These are phyloP conservation scores for Phrixothrix hirtus DNA, from an alignment of 2,888 invertebrate species.

Conservation along the genomic window DNA sequence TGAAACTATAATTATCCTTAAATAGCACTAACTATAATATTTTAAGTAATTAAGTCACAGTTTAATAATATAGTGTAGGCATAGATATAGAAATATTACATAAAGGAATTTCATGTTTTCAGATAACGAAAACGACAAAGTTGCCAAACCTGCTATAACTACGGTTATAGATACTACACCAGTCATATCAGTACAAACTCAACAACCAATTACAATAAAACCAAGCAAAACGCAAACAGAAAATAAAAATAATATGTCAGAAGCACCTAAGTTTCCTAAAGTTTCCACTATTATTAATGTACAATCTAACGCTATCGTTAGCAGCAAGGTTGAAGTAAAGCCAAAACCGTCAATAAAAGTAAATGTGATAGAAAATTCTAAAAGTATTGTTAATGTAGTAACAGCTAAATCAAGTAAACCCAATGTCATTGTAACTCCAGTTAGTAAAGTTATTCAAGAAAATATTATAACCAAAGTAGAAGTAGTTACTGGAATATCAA, in stretches of 20 bases:
- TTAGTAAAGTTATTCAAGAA: slow-evolving; percentile 27
- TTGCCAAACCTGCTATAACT: slow-evolving; percentile 42
- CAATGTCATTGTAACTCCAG: slow-evolving; percentile 53
- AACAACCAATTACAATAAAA: slow-evolving; percentile 49
- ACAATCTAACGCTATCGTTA: slow-evolving; percentile 36
- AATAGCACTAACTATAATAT: too few relatives aligned
- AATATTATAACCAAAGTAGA: slow-evolving; percentile 53
- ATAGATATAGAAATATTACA: too few relatives aligned
- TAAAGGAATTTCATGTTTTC: too few relatives aligned
- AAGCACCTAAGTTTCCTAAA: slow-evolving; percentile 51
- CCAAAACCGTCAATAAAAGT: slow-evolving; percentile 57
- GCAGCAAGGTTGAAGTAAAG: slow-evolving; percentile 63
- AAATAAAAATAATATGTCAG: slow-evolving; percentile 57
- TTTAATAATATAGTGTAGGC: too few relatives aligned
- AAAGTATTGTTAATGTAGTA: slow-evolving; percentile 44
- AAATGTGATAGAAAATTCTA: slow-evolving; percentile 45
- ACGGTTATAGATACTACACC: slow-evolving; percentile 52
- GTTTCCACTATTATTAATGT: slow-evolving; percentile 47
- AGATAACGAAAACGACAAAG: slow-evolving; percentile 33
- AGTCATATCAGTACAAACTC: slow-evolving; percentile 28
- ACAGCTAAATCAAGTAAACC: slow-evolving; percentile 53
- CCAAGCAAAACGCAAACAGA: slow-evolving; percentile 55
- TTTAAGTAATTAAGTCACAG: too few relatives aligned
- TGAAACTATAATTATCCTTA: too few relatives aligned
- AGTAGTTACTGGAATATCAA: slow-evolving; percentile 41